Evolutionary conservation across 2,113 vertebrate species (phyloP).

Genomic region (Psammodynastes pulverulentus): DNA sequence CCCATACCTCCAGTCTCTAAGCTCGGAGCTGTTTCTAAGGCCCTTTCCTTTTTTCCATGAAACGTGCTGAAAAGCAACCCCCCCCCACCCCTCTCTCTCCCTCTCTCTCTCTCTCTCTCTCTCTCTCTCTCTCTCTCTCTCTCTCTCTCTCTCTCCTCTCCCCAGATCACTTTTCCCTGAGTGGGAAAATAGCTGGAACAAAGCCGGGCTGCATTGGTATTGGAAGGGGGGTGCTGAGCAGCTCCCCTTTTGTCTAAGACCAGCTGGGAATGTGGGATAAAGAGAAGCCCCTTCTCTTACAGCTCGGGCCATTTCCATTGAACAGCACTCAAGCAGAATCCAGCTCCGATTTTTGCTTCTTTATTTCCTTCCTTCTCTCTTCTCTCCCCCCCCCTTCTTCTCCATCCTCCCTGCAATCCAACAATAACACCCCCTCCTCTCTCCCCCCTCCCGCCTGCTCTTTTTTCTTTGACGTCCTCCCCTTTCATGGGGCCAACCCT

Average conservation of each 20-base stretch:
- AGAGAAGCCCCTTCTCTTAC: conserved; percentile 16
- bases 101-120: not conserved
- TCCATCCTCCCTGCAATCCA: conserved; percentile 8
- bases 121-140: too few species aligned
- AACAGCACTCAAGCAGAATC: conserved; percentile 57
- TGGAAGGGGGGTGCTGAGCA: conserved; percentile 35
- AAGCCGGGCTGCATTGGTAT: conserved; percentile 36
- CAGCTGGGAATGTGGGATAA: conserved; percentile 52
- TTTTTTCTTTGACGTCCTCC: not conserved
- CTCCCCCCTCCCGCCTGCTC: not conserved
- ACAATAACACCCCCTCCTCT: conserved; percentile 23
- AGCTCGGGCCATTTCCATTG: conserved; percentile 32
- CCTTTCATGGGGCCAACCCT: conserved; percentile 11
- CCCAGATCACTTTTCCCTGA: conserved; percentile 16
- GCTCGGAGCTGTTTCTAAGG: not conserved
- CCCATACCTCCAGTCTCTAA: not conserved
- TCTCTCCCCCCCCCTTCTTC: not conserved
- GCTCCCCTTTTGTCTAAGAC: conserved; percentile 42
- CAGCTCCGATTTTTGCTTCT: conserved; percentile 13
- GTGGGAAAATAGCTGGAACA: conserved; percentile 58
- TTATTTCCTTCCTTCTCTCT: conserved; percentile 13
- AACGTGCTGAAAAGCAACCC: not conserved
- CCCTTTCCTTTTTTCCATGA: not conserved
- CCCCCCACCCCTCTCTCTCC: not conserved
- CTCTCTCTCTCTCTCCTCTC: not conserved